phyloP scores from a whole-genome alignment of 2,797 vertebrate species.

The Apodemus agrarius region DNA sequence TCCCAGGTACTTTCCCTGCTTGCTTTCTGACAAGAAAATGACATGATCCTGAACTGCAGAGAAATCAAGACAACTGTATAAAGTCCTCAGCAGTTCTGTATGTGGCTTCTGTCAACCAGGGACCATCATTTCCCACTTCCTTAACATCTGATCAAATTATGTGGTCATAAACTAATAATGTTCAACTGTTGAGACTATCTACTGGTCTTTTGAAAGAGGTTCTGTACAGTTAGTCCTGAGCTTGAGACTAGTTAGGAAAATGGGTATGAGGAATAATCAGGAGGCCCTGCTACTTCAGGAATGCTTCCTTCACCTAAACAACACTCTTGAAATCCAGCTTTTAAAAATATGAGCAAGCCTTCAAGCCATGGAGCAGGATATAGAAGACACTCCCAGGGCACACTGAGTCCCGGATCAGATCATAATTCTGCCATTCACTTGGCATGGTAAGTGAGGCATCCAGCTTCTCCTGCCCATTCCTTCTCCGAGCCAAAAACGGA shows the following conservation, averaged over 20 bases:
- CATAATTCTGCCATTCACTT: conserved; percentile 5
- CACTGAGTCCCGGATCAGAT: not conserved
- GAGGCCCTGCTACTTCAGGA: conserved; percentile 9
- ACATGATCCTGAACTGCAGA: conserved; percentile 4
- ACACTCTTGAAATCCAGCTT: conserved; percentile 4
- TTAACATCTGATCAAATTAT: conserved; percentile 20
- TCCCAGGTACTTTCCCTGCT: conserved; percentile 9
- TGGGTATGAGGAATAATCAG: not conserved
- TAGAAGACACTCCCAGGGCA: not conserved
- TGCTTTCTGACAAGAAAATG: conserved; percentile 38
- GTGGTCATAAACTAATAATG: not conserved
- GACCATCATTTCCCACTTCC: not conserved
- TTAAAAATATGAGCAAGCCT: conserved; percentile 38
- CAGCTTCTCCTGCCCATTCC: not conserved
- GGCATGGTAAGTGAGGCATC: not conserved
- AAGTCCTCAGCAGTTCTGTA: not conserved
- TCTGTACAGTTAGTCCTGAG: conserved; percentile 61
- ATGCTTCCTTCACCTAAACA: not conserved
- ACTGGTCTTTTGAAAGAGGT: conserved; percentile 47
- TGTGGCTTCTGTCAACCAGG: not conserved
- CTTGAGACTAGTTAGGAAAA: conserved; percentile 18
- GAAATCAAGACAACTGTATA: not conserved
- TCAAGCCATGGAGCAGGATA: not conserved
- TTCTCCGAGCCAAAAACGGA: not conserved
- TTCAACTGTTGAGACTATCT: not conserved